These are phyloP conservation scores for Mycogona germanica DNA, from an alignment of 2,888 invertebrate genomes.

Conservation along the genomic window DNA sequence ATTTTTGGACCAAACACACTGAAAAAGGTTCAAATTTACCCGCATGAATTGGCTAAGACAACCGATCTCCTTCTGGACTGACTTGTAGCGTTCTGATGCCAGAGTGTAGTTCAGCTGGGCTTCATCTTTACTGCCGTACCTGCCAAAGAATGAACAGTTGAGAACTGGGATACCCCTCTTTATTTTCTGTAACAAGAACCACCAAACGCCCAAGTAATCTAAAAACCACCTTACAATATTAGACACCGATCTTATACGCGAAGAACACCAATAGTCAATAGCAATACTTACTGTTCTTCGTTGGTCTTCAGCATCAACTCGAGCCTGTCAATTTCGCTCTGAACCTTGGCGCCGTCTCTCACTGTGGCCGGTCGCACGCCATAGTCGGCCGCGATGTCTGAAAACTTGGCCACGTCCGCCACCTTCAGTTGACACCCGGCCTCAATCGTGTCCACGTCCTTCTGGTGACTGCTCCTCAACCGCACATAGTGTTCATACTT, in stretches of 20 bases:
- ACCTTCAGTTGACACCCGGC: conserved; percentile 23
- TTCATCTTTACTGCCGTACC: conserved; percentile 31
- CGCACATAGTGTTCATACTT: conserved; percentile 28
- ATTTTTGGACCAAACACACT: neutral
- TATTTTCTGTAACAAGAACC: too few relatives aligned
- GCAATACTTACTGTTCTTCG: conserved; percentile 28
- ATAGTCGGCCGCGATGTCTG: too few relatives aligned
- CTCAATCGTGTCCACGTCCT: conserved; percentile 25
- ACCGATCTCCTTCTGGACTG: conserved; percentile 26
- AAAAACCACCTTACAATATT: too few relatives aligned
- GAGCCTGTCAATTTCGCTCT: conserved; percentile 32
- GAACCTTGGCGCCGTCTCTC: conserved; percentile 27
- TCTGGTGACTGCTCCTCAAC: conserved; percentile 29
- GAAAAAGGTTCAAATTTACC: conserved; percentile 23
- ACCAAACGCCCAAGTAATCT: too few relatives aligned
- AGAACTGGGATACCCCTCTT: too few relatives aligned
- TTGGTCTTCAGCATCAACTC: conserved; percentile 28
- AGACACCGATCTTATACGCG: too few relatives aligned
- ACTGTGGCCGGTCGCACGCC: conserved; percentile 28
- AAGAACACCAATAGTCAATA: too few relatives aligned
- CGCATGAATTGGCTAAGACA: conserved; percentile 24
- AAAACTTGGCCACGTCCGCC: too few relatives aligned
- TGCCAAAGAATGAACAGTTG: too few relatives aligned
- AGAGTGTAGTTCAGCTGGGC: conserved; percentile 29
- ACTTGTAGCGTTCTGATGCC: conserved; percentile 26